These are phyloP conservation scores for Centropus bengalensis DNA, from an alignment of 2,113 vertebrate species.

Conservation along the genomic window DNA sequence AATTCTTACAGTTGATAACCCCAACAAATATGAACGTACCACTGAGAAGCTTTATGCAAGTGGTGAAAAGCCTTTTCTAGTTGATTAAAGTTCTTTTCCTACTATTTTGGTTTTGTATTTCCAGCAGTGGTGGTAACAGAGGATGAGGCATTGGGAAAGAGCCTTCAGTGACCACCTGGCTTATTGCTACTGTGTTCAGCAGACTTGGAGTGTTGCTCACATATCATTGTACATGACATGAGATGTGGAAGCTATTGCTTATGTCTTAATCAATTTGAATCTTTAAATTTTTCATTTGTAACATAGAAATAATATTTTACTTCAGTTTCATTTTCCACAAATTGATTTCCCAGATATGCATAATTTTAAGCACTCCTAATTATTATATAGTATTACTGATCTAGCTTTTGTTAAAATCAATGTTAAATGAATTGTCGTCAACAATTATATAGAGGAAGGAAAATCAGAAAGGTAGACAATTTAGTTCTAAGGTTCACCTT, in stretches of 20 bases:
- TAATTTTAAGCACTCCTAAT: not conserved
- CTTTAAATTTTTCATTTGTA: not conserved
- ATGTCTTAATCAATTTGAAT: not conserved
- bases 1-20: not conserved
- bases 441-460: not conserved
- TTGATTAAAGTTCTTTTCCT: not conserved
- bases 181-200: not conserved
- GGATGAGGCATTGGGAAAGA: not conserved
- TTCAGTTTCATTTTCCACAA: not conserved
- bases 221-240: not conserved
- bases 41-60: not conserved
- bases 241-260: not conserved
- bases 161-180: not conserved
- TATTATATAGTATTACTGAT: not conserved
- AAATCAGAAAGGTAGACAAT: not conserved
- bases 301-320: not conserved
- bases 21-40: not conserved
- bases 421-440: not conserved
- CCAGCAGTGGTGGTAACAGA: not conserved
- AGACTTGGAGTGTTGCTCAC: not conserved
- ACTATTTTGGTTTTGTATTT: not conserved
- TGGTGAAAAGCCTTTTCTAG: rapidly evolving
- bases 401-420: not conserved
- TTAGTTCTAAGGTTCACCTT: not conserved
- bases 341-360: not conserved